These are phyloP conservation scores for Turdus rufiventris DNA, from an alignment of 2,113 vertebrate genomes.

Conservation along the genomic window DNA sequence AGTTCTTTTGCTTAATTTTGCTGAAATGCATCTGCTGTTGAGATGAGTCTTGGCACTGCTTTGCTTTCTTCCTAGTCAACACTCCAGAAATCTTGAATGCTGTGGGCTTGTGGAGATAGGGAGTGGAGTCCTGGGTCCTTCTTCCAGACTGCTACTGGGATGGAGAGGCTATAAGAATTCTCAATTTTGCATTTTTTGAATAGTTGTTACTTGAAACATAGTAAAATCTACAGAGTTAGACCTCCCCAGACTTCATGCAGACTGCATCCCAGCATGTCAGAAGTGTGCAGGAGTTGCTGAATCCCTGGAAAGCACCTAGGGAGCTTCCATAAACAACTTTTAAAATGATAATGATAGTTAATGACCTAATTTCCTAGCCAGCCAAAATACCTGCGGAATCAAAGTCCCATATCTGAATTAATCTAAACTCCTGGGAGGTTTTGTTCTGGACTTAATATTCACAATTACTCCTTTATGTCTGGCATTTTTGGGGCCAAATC, in stretches of 20 bases:
- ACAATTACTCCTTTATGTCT: conserved; percentile 39
- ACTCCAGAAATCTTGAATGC: neutral
- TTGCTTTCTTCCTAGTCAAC: neutral
- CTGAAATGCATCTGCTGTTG: neutral
- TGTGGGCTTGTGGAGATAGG: neutral
- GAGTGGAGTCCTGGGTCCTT: neutral
- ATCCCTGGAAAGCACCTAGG: conserved; percentile 64
- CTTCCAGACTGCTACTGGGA: neutral
- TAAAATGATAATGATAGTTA: conserved; percentile 57
- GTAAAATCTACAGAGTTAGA: neutral
- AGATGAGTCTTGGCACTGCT: neutral
- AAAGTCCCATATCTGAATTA: conserved; percentile 44
- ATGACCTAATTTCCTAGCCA: conserved; percentile 62
- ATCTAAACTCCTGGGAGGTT: conserved; percentile 56
- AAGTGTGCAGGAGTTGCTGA: conserved; percentile 9
- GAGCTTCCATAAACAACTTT: conserved; percentile 59
- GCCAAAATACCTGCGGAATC: conserved; percentile 49
- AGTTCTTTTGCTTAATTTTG: neutral
- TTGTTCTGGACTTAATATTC: conserved; percentile 48
- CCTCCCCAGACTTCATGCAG: neutral
- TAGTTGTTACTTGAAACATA: neutral
- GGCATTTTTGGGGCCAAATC: neutral
- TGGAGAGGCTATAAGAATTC: neutral
- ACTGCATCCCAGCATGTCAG: neutral
- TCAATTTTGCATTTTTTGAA: neutral